Evolutionary conservation across 2,888 invertebrate genomes (phyloP), one percentile per base, ranked within the genome.

Genomic region (Achlya flavicornis): DNA sequence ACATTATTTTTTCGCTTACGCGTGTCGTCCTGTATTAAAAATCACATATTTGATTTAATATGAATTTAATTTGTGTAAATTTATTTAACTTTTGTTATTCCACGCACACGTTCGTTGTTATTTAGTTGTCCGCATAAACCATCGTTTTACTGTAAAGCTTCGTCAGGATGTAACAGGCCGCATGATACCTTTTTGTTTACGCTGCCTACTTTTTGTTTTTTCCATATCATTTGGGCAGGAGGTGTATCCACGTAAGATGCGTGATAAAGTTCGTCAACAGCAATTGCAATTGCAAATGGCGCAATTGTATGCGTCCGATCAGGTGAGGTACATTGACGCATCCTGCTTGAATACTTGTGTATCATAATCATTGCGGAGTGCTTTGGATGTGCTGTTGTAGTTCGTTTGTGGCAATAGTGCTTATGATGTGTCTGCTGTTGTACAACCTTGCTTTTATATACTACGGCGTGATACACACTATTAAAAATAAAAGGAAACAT

Each of bases 241-340:
- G 95, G 95, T 95, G 94, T 96, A 96, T 94, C 96, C 96, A 88
- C 96, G 96, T 95, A 96, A 96, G 96, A 96, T 96, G 96, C 96
- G 96, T 92, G 96, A 96, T 95, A 94, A 96, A 94, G 96, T 96
- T 87, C 95, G 95, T 90, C 95, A 95, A 93, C 95, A 95, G 90
- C 94, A 94, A 94, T 94, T 94, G 87, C 93, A 94, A 93, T 94
- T 94, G 84, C 94, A 94, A 93, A 94, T 93, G 92, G 93, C 93
- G 89, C 94, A 93, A 88, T 92, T 93, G 88, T 92, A 93, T 91
- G 92, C 92, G 89, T 88, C 91, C 73, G 92, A 94, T 77, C 94
- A 94, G 94, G 93, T 94, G 92, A 93, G 93, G 90, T 88, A 84
- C 78, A 79, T 86, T 88, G 87, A 87, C 87, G 90, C 90, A 90